Evolutionary conservation across 1,140 invertebrate genomes (phyloP).

Genomic region (Scylla paramamosain): DNA sequence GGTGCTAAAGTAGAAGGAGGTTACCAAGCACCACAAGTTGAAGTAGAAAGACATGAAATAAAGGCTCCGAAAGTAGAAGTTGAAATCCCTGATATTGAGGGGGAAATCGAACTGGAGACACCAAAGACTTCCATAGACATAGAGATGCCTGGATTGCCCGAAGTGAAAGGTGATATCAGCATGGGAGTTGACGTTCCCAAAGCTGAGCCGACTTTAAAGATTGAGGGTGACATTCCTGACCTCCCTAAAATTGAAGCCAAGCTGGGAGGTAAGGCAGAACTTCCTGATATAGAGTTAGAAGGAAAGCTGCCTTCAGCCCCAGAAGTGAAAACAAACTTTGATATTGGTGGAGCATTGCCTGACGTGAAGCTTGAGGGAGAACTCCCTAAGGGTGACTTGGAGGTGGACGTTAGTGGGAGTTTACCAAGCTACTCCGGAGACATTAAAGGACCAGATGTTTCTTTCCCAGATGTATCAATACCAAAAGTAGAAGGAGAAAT

Average conservation of each 20-base stretch:
- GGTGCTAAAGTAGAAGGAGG: conserved; percentile 15
- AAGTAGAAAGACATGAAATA: conserved; percentile 26
- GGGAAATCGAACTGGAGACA: conserved; percentile 4
- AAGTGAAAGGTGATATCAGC: conserved; percentile 34
- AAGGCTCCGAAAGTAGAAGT: not conserved
- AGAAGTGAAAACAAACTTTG: not conserved
- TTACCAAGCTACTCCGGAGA: not conserved
- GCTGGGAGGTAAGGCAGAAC: conserved; percentile 35
- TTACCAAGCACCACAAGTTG: conserved; percentile 42
- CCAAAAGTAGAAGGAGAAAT: conserved; percentile 54
- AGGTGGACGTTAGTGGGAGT: not conserved
- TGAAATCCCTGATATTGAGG: conserved; percentile 4
- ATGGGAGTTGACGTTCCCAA: conserved; percentile 28
- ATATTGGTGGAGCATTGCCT: conserved; percentile 19
- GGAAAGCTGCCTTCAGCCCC: not conserved
- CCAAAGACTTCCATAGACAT: conserved; percentile 18
- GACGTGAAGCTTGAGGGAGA: conserved; percentile 44
- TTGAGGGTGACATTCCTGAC: conserved; percentile 47
- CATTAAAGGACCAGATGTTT: conserved; percentile 33
- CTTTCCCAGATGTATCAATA: conserved; percentile 39
- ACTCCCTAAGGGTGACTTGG: not conserved
- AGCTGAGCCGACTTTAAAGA: conserved; percentile 9
- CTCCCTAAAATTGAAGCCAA: conserved; percentile 63
- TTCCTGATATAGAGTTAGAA: conserved; percentile 44
- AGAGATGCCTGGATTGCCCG: conserved; percentile 6